Evolutionary conservation across 1,140 invertebrate genomes (phyloP).

Genomic region (Platorchestia sp.): DNA sequence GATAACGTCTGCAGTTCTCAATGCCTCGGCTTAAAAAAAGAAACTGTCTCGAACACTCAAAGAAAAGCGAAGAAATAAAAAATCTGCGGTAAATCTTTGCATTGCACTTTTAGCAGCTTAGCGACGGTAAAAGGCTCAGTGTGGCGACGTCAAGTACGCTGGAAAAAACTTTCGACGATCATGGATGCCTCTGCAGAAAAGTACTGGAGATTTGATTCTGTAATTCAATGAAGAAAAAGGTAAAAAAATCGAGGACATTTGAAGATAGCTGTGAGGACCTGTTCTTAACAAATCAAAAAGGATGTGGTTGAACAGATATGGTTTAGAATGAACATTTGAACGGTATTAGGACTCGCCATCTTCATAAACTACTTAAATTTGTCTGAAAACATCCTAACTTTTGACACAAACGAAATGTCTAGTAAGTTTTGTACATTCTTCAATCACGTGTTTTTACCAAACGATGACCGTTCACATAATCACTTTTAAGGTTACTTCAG

Average conservation of each 20-base stretch:
- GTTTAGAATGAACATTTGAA: background rate
- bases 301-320: background rate
- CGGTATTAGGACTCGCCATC: background rate
- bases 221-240: background rate
- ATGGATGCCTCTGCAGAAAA: background rate
- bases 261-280: background rate
- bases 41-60: background rate
- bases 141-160: background rate
- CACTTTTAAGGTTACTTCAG: background rate
- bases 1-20: background rate
- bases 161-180: background rate
- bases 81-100: background rate
- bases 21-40: background rate
- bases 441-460: background rate
- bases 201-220: background rate
- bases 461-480: background rate
- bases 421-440: background rate
- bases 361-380: background rate
- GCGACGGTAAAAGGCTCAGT: background rate
- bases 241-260: background rate
- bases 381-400: background rate
- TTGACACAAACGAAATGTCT: background rate
- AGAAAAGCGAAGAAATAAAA: background rate
- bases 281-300: background rate
- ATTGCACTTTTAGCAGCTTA: background rate